A percentile compares a stretch with the other conserved stretches of the same genome.
Conservation (phyloP, 2,113 vertebrate species). For the Neolamprologus sp. region DNA sequence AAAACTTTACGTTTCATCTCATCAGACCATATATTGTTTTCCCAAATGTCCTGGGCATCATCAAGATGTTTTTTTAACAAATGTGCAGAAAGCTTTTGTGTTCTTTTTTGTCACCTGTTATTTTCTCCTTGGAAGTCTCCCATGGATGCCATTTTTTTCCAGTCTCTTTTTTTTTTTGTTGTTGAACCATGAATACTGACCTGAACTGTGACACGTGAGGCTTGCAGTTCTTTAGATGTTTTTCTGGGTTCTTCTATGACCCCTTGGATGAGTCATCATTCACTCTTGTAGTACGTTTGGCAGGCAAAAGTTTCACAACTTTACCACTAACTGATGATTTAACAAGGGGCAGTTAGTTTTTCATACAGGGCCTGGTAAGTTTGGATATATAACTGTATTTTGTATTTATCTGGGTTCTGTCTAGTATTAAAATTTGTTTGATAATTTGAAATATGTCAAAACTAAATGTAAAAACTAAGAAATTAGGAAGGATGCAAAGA, state of each 20-base stretch:
- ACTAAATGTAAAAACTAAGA: background rate
- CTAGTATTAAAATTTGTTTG: background rate
- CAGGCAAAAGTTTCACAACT: background rate
- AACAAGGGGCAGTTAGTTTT: background rate
- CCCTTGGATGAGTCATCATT: background rate
- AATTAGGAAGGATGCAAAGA: background rate
- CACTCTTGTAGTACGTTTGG: background rate
- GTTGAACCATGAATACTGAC: background rate
- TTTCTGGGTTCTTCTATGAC: background rate
- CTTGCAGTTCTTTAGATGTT: background rate
- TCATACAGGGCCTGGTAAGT: rapidly evolving
- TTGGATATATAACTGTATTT: background rate
- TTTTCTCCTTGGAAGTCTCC: background rate
- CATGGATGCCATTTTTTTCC: background rate
- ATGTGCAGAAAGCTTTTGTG: background rate
- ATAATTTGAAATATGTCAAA: background rate
- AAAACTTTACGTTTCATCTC: rapidly evolving
- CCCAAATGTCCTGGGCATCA: background rate
- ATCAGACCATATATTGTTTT: background rate
- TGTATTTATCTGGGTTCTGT: background rate
- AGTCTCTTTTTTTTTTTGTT: background rate
- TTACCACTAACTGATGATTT: background rate
- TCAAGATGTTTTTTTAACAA: background rate
- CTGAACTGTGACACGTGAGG: background rate
- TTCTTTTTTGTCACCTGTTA: background rate